Base-by-base conservation (phyloP, 2,113 vertebrate genomes). In the Pygoscelis adeliae region DNA sequence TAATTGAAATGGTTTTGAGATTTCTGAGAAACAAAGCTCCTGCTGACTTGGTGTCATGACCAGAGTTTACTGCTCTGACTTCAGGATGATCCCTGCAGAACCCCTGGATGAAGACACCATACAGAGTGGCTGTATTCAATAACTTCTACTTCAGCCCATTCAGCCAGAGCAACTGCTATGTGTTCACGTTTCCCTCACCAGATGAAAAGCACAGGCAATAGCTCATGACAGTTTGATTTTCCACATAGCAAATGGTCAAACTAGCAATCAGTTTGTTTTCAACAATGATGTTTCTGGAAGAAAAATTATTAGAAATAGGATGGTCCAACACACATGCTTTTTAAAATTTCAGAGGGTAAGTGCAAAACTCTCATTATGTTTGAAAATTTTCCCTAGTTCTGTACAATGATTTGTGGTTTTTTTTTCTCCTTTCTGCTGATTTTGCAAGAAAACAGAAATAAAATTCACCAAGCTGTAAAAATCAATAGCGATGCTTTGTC, bases 391-490 rank as follows among this genome's bases (percentile, higher is more conserved):
- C 42, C 26, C 11, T 17, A 42, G 55, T 53, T 94, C 58, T 32
- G 56, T 38, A 44, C 52, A 69, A 56, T 29, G 67, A 89, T 72
- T 76, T 87, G 40, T 65, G 67, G 23, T 73, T 80, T 89, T 46
- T 46, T 17, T 46, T 17, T 13, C 7, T 19, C 38, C 18, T 78
- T 94, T 69, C 32, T 63, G 83, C 61, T 84, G 76, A 92, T 92
- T 89, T 90, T 89, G 59, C 89, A 91, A 61, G 40, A 79, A 83
- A 84, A 70, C 27, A 78, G 79, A 93, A 92, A 79, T 71, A 95
- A 92, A 94, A 92, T 78, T 78, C 50, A 89, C 84, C 77, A 84
- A 91, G 77, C 91, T 83, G 73, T 89, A 94, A 84, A 96, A 97
- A 89, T 82, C 93, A 85, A 91, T 93, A 96, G 66, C 10, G 91